Base-by-base conservation (phyloP, 1,140 invertebrate genomes). In the Hylyphantes graminicola region DNA sequence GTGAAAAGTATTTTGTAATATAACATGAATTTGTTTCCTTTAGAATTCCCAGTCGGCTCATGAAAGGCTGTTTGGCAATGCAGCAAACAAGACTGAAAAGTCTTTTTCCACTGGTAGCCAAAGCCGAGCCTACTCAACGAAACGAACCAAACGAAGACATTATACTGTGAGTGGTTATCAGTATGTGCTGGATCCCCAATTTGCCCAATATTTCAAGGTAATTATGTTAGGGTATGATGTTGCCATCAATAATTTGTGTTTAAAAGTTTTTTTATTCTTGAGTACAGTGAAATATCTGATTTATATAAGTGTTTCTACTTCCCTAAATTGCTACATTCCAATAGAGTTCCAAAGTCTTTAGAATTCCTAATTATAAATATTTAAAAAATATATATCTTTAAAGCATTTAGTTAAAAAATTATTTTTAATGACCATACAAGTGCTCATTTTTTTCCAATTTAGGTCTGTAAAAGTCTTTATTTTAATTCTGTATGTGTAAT, bases 81-180 rank as follows among this genome's bases (percentile, higher is more conserved):
- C 50, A 50, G 21, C 76, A 21, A 63, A 19, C 11, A 67, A 19
- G 65, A 86, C 53, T 73, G 74, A 68, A 70, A 85, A 89, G 89
- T 85, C 87, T 59, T 57, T 73, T 77, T 68, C 81, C 50, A 7
- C 15, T 50, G 57, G 48, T 55, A 86, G 78, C 73, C 85, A 87
- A 61, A 76, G 86, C 17, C 78, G 82, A 21, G 85, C 80, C 21
- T 57, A 51, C 53, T 17, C 76, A 51, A n/a, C 21, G 53, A 85
- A 86, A 88, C 93, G 93, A 85, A 94, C 95, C 87, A 96, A 95
- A 89, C 90, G 95, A 64, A 91, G 96, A 74, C 96, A 96, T 89
- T 94, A 96, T 88, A 97, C 96, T 0, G 95, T 96, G 8, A 96
- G 95, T 11, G 93, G 92, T 88, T 93, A 92, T 88, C 89, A 92